These are phyloP conservation scores for Xenopus petersii DNA, from an alignment of 2,797 vertebrate species.

Conservation along the genomic window DNA sequence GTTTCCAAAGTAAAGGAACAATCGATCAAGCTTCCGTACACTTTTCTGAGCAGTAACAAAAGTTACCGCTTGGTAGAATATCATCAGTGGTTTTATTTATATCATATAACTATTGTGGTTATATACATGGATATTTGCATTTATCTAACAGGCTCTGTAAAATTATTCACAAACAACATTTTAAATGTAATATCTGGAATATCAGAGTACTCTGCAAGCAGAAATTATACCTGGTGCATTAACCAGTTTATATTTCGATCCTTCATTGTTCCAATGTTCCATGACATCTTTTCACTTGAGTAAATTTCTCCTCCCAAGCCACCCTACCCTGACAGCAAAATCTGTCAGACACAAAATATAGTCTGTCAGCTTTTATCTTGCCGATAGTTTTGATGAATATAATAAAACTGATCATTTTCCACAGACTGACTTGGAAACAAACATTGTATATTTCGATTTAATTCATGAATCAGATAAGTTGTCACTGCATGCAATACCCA, in stretches of 20 bases:
- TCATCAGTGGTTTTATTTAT: too few species aligned
- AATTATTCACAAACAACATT: not conserved
- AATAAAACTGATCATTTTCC: slow-evolving; percentile 41
- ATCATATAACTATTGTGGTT: too few species aligned
- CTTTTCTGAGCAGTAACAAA: too few species aligned
- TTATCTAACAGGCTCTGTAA: too few species aligned
- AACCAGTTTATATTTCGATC: slow-evolving; percentile 32
- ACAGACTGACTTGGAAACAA: slow-evolving; percentile 23
- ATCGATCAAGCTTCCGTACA: too few species aligned
- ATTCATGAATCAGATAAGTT: too few species aligned
- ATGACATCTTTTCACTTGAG: slow-evolving; percentile 43
- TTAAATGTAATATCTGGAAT: slow-evolving; percentile 6
- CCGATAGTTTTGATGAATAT: slow-evolving; percentile 40
- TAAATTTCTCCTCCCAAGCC: slow-evolving; percentile 26
- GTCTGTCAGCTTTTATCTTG: slow-evolving; percentile 45
- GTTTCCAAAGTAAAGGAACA: too few species aligned
- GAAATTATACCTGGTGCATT: slow-evolving; percentile 14
- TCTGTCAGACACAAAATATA: slow-evolving; percentile 44
- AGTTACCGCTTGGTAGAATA: too few species aligned
- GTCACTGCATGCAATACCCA: too few species aligned
- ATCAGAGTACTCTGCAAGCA: not conserved
- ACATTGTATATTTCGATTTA: slow-evolving; percentile 6
- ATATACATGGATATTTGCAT: too few species aligned
- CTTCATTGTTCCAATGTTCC: slow-evolving; percentile 34
- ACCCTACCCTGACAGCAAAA: slow-evolving; percentile 35